Evolutionary conservation across 2,888 invertebrate species (phyloP).

Genomic region (Labia minor): DNA sequence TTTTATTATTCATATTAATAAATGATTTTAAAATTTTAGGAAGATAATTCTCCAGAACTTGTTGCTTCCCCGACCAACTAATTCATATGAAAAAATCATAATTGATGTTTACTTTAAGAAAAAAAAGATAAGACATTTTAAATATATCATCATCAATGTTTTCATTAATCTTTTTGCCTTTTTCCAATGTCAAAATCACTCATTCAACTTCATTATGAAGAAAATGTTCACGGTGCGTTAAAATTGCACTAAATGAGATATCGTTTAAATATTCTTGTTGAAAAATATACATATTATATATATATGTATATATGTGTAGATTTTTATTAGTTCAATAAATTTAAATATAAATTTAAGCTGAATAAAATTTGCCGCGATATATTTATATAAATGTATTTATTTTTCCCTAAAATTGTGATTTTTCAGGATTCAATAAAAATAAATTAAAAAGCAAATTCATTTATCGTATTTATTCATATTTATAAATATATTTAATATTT

Average conservation of each 20-base stretch:
- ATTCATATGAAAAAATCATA: background rate
- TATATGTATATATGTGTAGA: background rate
- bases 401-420: background rate
- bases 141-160: background rate
- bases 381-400: background rate
- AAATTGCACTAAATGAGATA: background rate
- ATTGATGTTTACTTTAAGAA: background rate
- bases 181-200: background rate
- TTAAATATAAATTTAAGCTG: background rate
- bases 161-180: background rate
- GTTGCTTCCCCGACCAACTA: background rate
- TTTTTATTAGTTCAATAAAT: background rate
- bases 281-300: background rate
- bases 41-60: background rate
- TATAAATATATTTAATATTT: too few species aligned
- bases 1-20: too few species aligned
- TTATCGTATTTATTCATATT: too few species aligned
- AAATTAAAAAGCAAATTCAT: too few species aligned
- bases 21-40: too few species aligned
- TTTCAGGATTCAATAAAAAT: background rate
- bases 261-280: constrained; percentile 1
- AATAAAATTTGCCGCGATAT: constrained; percentile 3
- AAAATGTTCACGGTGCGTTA: background rate
- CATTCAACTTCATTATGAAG: background rate
- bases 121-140: background rate